Percentiles rank a stretch among this genome's conserved stretches.
Conservation (phyloP, 2,888 invertebrate species). For the Laspeyria flexula region DNA sequence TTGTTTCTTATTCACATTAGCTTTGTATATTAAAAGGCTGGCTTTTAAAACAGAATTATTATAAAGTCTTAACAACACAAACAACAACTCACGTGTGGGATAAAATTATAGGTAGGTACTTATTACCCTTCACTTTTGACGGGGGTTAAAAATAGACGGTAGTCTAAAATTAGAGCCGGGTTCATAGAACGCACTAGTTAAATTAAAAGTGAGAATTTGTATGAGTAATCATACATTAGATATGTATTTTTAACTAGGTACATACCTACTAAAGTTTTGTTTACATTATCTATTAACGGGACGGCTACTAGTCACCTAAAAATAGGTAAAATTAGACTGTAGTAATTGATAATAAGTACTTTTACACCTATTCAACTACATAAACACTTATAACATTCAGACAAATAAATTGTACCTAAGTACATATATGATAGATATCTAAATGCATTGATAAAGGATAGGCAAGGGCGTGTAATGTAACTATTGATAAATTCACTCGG, state of each 20-base stretch:
- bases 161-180: conserved; percentile 36
- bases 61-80: conserved; percentile 26
- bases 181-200: conserved; percentile 33
- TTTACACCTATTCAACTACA: too few relatives aligned
- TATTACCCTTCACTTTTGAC: conserved; percentile 42
- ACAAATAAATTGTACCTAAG: too few relatives aligned
- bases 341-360: too few relatives aligned
- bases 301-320: too few relatives aligned
- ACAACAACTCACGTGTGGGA: conserved; percentile 21
- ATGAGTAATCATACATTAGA: not conserved
- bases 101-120: conserved; percentile 28
- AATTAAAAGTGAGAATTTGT: conserved; percentile 13
- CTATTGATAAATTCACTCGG: conserved; percentile 31
- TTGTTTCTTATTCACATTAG: not conserved
- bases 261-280: not conserved
- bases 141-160: conserved; percentile 31
- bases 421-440: too few relatives aligned
- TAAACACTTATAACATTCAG: too few relatives aligned
- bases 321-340: too few relatives aligned
- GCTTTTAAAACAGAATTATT: conserved; percentile 8
- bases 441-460: conserved; percentile 1
- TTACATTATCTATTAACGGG: not conserved
- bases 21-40: not conserved
- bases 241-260: not conserved
- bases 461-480: conserved; percentile 5